Evolutionary conservation across 2,888 invertebrate genomes (phyloP).

Genomic region (Meganola albula): DNA sequence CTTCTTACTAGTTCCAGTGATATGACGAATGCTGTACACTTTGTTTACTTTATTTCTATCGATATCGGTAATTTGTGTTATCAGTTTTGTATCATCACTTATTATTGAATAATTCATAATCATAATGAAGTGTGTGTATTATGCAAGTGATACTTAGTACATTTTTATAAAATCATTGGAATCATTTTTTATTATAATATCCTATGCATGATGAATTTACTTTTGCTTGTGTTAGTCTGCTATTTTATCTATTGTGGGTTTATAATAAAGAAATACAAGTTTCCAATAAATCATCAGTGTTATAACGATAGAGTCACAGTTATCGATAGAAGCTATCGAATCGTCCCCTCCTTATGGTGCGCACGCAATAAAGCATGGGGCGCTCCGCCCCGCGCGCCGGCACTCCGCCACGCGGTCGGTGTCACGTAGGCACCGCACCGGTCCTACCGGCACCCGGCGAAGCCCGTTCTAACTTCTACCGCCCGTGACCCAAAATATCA

Average conservation of each 20-base stretch:
- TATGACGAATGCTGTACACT: slow-evolving; percentile 42
- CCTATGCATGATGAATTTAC: too few relatives aligned
- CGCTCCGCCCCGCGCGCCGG: slow-evolving; percentile 41
- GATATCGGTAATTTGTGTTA: slow-evolving; percentile 61
- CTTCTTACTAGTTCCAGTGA: slow-evolving; percentile 55
- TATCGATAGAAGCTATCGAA: background rate
- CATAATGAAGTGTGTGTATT: too few relatives aligned
- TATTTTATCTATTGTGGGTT: too few relatives aligned
- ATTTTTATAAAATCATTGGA: too few relatives aligned
- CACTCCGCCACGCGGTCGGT: slow-evolving; percentile 60
- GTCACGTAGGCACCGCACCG: slow-evolving; percentile 78
- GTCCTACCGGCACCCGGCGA: slow-evolving; percentile 30
- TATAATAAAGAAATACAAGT: too few relatives aligned
- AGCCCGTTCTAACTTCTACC: slow-evolving; percentile 11
- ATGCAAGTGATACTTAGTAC: too few relatives aligned
- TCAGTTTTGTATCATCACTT: too few relatives aligned
- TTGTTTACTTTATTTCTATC: slow-evolving; percentile 67
- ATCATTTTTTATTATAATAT: too few relatives aligned
- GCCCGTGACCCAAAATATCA: slow-evolving; percentile 30
- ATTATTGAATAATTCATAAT: too few relatives aligned
- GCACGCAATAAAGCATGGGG: slow-evolving; percentile 63
- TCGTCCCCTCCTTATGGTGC: slow-evolving; percentile 37
- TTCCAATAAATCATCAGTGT: too few relatives aligned
- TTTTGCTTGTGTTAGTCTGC: too few relatives aligned
- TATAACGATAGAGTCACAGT: background rate